Base-by-base conservation (phyloP, 2,113 vertebrate species). In the Cavia aperea region DNA sequence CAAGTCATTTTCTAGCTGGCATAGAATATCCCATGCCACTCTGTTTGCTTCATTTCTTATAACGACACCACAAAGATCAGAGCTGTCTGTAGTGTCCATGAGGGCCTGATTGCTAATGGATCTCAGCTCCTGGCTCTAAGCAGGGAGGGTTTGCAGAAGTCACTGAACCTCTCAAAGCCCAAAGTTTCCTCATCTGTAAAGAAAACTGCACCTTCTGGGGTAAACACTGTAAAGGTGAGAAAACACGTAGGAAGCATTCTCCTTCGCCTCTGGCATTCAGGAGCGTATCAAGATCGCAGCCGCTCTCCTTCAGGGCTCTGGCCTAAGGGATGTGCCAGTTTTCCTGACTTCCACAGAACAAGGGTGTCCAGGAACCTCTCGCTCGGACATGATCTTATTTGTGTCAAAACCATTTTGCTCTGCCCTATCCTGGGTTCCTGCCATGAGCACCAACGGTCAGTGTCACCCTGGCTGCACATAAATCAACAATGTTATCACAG, bases 401-500 rank as follows among this genome's bases (percentile, higher is more conserved):
- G 36, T 19, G 78, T 81, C 70, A 73, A 62, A 56, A 54, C 86
- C 46, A 86, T 79, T 92, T 93, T 51, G 1, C 39, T 54, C 33
- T 31, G 54, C 46, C 36, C 66, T 81, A 88, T 24, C 65, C 68
- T 89, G 8, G 12, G 77, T 81, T 95, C 79, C 39, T 49, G 21
- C 18, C 4, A 13, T 60, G 86, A 93, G 90, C 70, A 93, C 86
- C n/a, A 0, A 83, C 46, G 56, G 54, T 88, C 90, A 75, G 31
- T 88, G 11, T 39, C 90, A 14, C 46, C 73, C n/a, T 51, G 58
- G 94, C 70, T 86, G 49, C 88, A 91, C 92, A 94, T 90, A 97
- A 82, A 51, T 91, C 15, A 26, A 84, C 95, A 89, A 92, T 93
- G 95, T 96, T 95, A 89, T 94, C 93, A 1, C 24, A 33, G 54